Evolutionary conservation across 2,797 vertebrate species (phyloP).

Genomic region (Spondyliosoma cantharus): DNA sequence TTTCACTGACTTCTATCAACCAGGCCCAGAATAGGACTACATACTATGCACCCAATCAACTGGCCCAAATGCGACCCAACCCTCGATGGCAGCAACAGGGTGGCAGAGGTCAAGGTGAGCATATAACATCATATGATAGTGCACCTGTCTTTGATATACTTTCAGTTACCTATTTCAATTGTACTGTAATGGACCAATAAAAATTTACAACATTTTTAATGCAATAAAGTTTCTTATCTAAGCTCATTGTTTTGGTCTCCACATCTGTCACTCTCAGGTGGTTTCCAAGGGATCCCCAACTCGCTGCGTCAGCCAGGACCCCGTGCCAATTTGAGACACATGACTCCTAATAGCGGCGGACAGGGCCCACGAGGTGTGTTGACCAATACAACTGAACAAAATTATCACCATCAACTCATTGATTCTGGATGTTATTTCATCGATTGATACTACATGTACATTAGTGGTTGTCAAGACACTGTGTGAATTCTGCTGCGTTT

Average conservation of each 20-base stretch:
- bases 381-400: slow-evolving; percentile 58
- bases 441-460: not conserved
- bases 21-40: slow-evolving; percentile 97
- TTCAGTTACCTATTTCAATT: not conserved
- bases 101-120: slow-evolving; percentile 94
- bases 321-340: slow-evolving; percentile 91
- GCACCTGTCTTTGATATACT: not conserved
- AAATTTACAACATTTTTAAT: not conserved
- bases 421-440: not conserved
- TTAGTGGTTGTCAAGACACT: not conserved
- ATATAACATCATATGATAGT: not conserved
- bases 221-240: not conserved
- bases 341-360: slow-evolving; percentile 85
- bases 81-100: slow-evolving; percentile 97
- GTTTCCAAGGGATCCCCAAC: slow-evolving; percentile 94
- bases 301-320: slow-evolving; percentile 95
- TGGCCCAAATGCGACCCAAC: slow-evolving; percentile 97
- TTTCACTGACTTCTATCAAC: slow-evolving; percentile 16
- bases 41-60: slow-evolving; percentile 97
- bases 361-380: slow-evolving; percentile 89
- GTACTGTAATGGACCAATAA: not conserved
- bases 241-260: slow-evolving; percentile 19
- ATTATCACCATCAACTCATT: not conserved
- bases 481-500: not conserved
- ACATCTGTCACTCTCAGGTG: slow-evolving; percentile 63